Conservation (phyloP, 2,113 vertebrate species). For the Dendropsophus ebraccatus region DNA sequence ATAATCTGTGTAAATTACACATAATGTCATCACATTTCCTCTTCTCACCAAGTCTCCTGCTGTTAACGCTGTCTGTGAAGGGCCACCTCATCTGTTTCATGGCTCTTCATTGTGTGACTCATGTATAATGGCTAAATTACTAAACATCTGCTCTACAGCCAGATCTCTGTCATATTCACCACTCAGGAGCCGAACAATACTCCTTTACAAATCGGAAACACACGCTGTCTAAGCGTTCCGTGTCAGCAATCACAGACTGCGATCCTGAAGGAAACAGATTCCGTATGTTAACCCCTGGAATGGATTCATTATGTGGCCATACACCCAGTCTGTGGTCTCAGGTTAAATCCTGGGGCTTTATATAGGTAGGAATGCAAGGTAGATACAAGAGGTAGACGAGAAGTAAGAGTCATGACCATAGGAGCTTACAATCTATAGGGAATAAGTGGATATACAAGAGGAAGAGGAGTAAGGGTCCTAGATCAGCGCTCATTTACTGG, state of each 20-base stretch:
- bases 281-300: no score
- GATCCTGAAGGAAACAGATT: no score
- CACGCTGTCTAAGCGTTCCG: neutral
- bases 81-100: neutral
- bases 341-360: no score
- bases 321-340: no score
- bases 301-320: no score
- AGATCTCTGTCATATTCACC: neutral
- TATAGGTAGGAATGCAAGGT: no score
- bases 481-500: no score
- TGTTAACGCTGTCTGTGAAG: neutral
- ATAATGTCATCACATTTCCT: neutral
- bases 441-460: no score
- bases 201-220: conserved; percentile 14
- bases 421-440: no score
- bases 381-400: no score
- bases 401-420: no score
- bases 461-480: no score
- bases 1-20: neutral
- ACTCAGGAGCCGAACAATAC: neutral
- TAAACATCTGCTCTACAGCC: neutral
- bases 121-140: neutral
- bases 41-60: neutral
- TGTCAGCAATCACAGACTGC: neutral
- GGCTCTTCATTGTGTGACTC: neutral